These are phyloP conservation scores for Plotosus lineatus DNA, from an alignment of 2,113 vertebrate species.

Conservation along the genomic window DNA sequence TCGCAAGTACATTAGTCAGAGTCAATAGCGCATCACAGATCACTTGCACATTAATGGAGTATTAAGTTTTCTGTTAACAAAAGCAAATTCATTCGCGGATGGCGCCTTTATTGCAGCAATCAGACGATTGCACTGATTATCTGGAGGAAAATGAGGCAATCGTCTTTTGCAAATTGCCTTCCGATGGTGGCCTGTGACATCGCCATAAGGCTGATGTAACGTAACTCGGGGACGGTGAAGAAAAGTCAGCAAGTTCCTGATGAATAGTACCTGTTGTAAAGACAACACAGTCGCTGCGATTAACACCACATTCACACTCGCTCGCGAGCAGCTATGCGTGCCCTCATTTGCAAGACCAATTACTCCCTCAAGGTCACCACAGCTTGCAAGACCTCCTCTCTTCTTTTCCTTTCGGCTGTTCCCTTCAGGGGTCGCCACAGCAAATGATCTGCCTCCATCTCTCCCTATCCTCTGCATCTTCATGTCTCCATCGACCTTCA, in stretches of 20 bases:
- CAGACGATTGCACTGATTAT: slow-evolving; percentile 17
- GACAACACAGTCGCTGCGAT: background rate
- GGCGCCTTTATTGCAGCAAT: slow-evolving; percentile 17
- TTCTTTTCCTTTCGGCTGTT: too few relatives aligned
- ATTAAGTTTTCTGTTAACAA: slow-evolving; percentile 33
- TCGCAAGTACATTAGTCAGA: slow-evolving; percentile 6
- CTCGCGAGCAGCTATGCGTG: background rate
- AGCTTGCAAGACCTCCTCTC: too few relatives aligned
- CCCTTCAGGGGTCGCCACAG: too few relatives aligned
- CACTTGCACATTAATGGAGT: slow-evolving; percentile 28
- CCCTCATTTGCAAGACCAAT: too few relatives aligned
- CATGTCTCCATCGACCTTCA: too few relatives aligned
- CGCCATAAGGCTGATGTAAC: background rate
- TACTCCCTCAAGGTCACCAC: too few relatives aligned
- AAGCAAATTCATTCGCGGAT: slow-evolving; percentile 24
- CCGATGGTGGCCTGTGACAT: slow-evolving; percentile 23
- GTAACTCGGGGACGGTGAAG: background rate
- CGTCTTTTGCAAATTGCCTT: slow-evolving; percentile 21
- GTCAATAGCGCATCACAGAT: slow-evolving; percentile 31
- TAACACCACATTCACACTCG: background rate
- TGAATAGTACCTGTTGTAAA: background rate
- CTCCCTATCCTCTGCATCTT: too few relatives aligned
- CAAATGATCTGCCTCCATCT: too few relatives aligned
- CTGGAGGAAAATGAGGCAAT: slow-evolving; percentile 16
- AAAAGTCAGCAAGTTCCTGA: background rate